Evolutionary conservation across 2,113 vertebrate species (phyloP).

Genomic region (Budorcas taxicolor): DNA sequence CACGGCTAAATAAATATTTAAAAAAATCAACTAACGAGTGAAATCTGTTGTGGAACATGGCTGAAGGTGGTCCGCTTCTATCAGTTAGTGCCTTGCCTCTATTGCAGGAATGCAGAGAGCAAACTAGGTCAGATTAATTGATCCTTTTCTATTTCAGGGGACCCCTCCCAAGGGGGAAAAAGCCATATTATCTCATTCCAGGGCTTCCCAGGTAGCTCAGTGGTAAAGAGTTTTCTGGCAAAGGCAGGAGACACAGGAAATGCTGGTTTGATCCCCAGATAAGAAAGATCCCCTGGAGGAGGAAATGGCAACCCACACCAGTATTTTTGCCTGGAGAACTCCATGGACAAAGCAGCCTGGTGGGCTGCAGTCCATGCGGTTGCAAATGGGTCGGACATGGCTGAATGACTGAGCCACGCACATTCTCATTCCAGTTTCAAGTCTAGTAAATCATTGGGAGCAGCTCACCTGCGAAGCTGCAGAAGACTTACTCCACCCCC

Average conservation of each 20-base stretch:
- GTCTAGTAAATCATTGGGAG: background rate
- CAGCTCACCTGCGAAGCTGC: background rate
- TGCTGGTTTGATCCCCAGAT: fast-evolving
- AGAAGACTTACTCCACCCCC: background rate
- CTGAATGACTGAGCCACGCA: background rate
- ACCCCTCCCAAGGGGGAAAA: background rate
- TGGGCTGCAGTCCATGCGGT: background rate
- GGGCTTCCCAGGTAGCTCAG: background rate
- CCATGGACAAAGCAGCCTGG: background rate
- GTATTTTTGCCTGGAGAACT: background rate
- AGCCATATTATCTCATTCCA: background rate
- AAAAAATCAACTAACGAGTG: background rate
- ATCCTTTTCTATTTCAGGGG: background rate
- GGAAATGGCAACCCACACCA: background rate
- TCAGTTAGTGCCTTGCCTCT: background rate
- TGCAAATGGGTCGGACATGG: background rate
- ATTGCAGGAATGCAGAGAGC: background rate
- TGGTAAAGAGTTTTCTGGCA: background rate
- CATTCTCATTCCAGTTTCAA: background rate
- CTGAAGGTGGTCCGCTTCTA: background rate
- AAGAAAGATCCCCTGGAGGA: background rate
- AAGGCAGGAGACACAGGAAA: background rate
- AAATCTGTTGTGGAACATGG: fast-evolving
- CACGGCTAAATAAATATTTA: background rate
- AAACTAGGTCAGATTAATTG: background rate